Conservation (phyloP, 2,113 vertebrate species). For the Bujurquina vittata region DNA sequence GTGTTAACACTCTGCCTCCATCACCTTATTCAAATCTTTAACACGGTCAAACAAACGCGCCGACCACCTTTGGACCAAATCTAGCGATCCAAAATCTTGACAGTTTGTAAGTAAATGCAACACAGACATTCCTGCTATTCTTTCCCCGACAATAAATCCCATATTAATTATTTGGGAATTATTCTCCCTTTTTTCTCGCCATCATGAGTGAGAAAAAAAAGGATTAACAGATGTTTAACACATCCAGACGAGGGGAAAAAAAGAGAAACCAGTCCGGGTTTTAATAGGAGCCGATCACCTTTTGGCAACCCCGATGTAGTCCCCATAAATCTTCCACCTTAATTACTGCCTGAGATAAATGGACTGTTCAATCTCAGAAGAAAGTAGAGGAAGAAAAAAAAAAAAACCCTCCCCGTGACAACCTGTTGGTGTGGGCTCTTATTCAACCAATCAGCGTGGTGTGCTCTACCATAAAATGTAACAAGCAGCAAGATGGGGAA, state of each 20-base stretch:
- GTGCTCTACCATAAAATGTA: neutral
- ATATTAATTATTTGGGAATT: neutral
- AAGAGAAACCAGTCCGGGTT: neutral
- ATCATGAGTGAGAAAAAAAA: no score
- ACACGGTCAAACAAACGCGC: neutral
- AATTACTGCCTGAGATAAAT: constrained; percentile 19
- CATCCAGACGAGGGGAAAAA: constrained; percentile 21
- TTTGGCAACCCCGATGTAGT: neutral
- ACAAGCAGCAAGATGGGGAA: neutral
- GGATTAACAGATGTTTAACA: neutral
- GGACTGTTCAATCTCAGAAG: neutral
- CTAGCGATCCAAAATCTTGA: neutral
- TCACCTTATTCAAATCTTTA: neutral
- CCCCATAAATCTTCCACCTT: neutral
- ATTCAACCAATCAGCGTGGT: neutral
- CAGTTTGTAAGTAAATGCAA: neutral
- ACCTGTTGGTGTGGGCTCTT: neutral
- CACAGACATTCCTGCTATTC: neutral
- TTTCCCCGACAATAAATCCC: neutral
- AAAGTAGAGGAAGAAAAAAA: neutral
- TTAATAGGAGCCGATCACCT: neutral
- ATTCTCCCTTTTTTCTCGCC: no score
- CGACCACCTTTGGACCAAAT: neutral
- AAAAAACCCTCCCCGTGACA: neutral
- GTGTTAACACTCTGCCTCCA: neutral